These are phyloP conservation scores for Diploscapter pachys DNA, from an alignment of 1,140 invertebrate species.

Conservation along the genomic window DNA sequence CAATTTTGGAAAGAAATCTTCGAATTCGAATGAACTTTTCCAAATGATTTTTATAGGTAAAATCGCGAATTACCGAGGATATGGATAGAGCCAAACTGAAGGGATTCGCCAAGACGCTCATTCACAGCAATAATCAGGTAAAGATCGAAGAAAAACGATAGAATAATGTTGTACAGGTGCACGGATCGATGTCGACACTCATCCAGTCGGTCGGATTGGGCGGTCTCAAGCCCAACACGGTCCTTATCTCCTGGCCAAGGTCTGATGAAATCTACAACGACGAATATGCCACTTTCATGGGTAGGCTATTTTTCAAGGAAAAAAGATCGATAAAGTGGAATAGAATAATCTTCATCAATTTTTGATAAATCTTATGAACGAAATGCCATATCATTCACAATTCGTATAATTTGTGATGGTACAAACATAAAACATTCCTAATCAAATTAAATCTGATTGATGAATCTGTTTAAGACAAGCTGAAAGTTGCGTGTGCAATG, in stretches of 20 bases:
- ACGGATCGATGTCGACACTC: conserved; percentile 69
- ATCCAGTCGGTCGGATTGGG: conserved; percentile 93
- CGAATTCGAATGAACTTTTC: neutral
- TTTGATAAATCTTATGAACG: too few species aligned
- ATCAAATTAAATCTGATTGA: neutral
- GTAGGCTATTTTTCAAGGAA: conserved; percentile 19
- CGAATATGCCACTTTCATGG: conserved; percentile 54
- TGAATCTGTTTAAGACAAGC: conserved; percentile 40
- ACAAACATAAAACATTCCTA: neutral
- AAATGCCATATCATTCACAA: too few species aligned
- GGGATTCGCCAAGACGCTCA: conserved; percentile 53
- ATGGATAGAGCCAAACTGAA: conserved; percentile 46
- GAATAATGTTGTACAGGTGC: conserved; percentile 73
- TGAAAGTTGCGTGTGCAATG: conserved; percentile 43
- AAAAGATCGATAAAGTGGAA: too few species aligned
- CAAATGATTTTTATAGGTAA: conserved; percentile 25
- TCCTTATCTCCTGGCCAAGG: conserved; percentile 95
- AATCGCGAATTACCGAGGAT: conserved; percentile 49
- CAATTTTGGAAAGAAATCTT: too few species aligned
- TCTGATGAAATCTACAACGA: conserved; percentile 67
- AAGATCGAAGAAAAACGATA: conserved; percentile 49
- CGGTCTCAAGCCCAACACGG: conserved; percentile 95
- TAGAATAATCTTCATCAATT: too few species aligned
- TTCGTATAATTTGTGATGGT: too few species aligned
- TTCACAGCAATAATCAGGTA: conserved; percentile 54